phyloP scores from a whole-genome alignment of 2,113 vertebrate species.

The Erythrocercus mccallii region DNA sequence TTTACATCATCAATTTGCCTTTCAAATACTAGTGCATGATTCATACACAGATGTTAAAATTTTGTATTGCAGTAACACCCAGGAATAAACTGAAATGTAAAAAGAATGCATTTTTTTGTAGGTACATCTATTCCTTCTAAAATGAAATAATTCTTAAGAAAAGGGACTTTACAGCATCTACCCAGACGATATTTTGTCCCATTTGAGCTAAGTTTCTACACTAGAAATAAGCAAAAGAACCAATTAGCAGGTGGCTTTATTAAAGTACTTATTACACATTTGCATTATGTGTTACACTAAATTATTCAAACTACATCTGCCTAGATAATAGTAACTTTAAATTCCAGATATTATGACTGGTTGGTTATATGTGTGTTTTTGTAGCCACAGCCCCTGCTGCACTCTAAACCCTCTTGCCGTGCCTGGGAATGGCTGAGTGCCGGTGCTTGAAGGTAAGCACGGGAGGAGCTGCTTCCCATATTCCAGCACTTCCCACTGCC shows the following conservation, averaged over 20 bases:
- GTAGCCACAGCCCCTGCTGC: neutral
- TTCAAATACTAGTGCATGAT: neutral
- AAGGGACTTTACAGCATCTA: neutral
- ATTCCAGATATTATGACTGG: neutral
- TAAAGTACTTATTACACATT: neutral
- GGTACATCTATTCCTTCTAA: neutral
- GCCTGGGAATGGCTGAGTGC: fast-evolving
- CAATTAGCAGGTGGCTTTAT: neutral
- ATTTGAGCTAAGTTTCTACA: neutral
- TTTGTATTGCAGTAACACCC: neutral
- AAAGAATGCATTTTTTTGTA: neutral
- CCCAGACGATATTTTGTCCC: neutral
- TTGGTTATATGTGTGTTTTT: neutral
- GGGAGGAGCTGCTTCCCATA: fast-evolving
- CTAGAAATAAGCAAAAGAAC: neutral
- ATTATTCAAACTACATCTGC: neutral
- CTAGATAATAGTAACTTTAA: neutral
- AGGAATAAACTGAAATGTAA: neutral
- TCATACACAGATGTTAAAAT: neutral
- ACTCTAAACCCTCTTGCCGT: fast-evolving
- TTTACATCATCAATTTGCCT: neutral
- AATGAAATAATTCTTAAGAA: neutral
- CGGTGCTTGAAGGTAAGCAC: fast-evolving
- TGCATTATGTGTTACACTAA: neutral
- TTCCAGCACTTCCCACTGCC: neutral